Base-by-base conservation (phyloP, 1,140 invertebrate species). In the Sitodiplosis mosellana region DNA sequence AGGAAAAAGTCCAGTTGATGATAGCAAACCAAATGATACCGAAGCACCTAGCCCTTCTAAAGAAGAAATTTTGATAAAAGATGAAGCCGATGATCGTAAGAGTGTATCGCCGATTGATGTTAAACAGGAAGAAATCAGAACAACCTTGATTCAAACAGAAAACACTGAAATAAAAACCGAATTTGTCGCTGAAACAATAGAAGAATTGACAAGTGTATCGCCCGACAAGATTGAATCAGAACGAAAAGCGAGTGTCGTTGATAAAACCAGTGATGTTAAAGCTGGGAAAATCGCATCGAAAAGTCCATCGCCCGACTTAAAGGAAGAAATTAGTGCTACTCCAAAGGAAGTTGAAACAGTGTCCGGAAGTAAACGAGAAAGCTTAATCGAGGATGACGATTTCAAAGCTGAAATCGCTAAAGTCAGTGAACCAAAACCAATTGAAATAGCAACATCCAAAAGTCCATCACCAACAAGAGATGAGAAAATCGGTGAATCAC, bases 21-120 rank as follows among this genome's bases (percentile, higher is more conserved):
- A 52, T 42, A 36, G 48, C 38, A 56, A 61, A 49, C 59, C 57
- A 43, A 64, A 59, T 49, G 64, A 69, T 54, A 66, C 67, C 27
- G 38, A 45, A 42, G 33, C 46, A 33, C 14, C n/a, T n/a, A n/a
- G n/a, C n/a, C n/a, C n/a, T n/a, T n/a, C 49, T 7, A 42, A 33
- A 45, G 27, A 27, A 10, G 10, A 27, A 27, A 10, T 27, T 27
- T 27, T 10, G 10, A 10, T 10, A 27, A 27, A 27, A 10, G 27
- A 27, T 27, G 27, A 27, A 27, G 10, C 27, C 10, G 27, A 5
- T 27, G 27, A 27, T 5, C 3, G 4, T 27, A 27, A 27, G 27
- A 27, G 27, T 27, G 27, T 27, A 10, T 27, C 27, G 3, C 27
- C 27, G 10, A n/a, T n/a, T n/a, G 27, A 27, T 27, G 10, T 27